Conservation (phyloP, 2,797 vertebrate genomes). For the Dicrostonyx torquatus region DNA sequence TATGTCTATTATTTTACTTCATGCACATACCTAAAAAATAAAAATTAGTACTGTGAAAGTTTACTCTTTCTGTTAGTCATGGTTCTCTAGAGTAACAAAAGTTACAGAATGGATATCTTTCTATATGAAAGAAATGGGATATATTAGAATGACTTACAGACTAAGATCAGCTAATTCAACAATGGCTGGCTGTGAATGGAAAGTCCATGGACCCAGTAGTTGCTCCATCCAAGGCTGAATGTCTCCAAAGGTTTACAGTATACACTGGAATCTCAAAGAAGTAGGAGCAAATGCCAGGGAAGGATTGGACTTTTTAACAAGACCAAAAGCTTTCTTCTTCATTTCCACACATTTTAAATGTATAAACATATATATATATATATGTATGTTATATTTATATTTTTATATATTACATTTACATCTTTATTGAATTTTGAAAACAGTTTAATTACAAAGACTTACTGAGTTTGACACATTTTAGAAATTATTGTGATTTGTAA, state of each 20-base stretch:
- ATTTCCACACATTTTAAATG: not conserved
- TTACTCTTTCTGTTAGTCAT: not conserved
- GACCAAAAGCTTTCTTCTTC: not conserved
- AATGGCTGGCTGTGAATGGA: not conserved
- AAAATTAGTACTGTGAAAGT: not conserved
- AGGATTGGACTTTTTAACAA: not conserved
- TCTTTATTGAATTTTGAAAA: constrained; percentile 45
- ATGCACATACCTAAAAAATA: not conserved
- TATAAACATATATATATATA: not conserved
- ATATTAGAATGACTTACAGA: not conserved
- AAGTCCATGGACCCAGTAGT: not conserved
- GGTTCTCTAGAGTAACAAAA: not conserved
- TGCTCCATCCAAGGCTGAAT: not conserved
- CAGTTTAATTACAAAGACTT: not conserved
- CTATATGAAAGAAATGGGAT: too few species aligned
- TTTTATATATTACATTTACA: not conserved
- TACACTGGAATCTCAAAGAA: not conserved
- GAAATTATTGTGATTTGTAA: not conserved
- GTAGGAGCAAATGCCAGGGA: not conserved
- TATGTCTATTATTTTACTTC: not conserved
- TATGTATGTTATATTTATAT: not conserved
- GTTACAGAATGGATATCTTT: not conserved
- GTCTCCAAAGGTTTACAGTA: not conserved
- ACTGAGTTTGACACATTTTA: not conserved
- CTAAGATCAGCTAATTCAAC: not conserved